These are phyloP conservation scores for Pristionchus japonicus DNA, from an alignment of 2,888 invertebrate genomes.

Conservation along the genomic window DNA sequence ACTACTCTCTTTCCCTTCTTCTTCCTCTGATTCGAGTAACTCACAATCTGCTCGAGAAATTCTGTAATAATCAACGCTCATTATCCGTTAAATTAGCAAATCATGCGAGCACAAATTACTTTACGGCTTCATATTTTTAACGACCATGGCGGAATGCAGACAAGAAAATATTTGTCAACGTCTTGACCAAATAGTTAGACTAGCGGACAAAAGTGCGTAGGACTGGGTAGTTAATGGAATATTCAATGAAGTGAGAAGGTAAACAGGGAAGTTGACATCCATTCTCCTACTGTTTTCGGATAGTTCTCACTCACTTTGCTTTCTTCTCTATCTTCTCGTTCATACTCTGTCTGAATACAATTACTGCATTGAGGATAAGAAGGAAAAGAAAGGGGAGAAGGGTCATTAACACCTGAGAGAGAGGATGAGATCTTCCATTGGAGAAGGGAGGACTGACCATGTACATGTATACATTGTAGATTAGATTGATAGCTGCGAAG, in stretches of 20 bases:
- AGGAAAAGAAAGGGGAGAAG: slow-evolving; percentile 74
- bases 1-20: slow-evolving; percentile 44
- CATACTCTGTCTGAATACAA: slow-evolving; percentile 66
- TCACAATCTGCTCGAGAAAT: slow-evolving; percentile 32
- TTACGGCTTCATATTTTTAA: not conserved
- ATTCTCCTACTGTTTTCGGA: not conserved
- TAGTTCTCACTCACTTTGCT: slow-evolving; percentile 24
- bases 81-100: not conserved
- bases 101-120: not conserved
- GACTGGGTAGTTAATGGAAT: not conserved
- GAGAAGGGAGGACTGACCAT: slow-evolving; percentile 50
- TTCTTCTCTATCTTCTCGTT: slow-evolving; percentile 25
- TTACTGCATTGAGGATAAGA: slow-evolving; percentile 73
- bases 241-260: not conserved
- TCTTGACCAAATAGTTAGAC: too few relatives aligned
- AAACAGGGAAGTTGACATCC: not conserved
- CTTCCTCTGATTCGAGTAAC: not conserved
- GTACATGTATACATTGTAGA: slow-evolving; percentile 74
- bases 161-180: too few relatives aligned
- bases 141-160: not conserved
- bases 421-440: too few relatives aligned
- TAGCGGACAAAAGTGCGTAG: not conserved
- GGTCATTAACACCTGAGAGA: slow-evolving; percentile 71
- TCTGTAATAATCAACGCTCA: not conserved
- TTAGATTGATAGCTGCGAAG: slow-evolving; percentile 71